Conservation (phyloP, 2,888 invertebrate genomes). For the Pristionchus mayeri region DNA sequence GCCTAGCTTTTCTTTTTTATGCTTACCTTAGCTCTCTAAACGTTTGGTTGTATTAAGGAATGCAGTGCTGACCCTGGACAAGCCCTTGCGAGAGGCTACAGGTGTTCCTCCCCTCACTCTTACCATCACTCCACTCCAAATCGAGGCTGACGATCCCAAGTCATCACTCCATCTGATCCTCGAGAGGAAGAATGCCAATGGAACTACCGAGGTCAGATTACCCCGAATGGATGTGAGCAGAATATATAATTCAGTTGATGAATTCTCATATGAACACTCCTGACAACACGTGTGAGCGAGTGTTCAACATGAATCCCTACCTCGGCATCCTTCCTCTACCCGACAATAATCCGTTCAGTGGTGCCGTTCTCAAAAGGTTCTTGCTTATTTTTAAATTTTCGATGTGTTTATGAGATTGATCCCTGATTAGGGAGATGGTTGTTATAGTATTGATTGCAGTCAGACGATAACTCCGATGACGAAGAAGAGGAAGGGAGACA, state of each 20-base stretch:
- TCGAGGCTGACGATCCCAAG: neutral
- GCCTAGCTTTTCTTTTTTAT: too few relatives aligned
- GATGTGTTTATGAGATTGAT: too few relatives aligned
- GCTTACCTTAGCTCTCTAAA: too few relatives aligned
- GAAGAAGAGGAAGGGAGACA: constrained; percentile 20
- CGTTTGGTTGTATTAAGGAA: too few relatives aligned
- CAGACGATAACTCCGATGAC: neutral
- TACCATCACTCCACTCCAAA: constrained; percentile 1
- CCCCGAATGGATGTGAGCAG: neutral
- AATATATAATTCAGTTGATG: neutral
- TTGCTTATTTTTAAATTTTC: neutral
- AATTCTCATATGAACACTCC: constrained; percentile 9
- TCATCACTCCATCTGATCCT: constrained; percentile 20
- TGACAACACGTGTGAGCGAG: neutral
- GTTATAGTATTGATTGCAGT: neutral
- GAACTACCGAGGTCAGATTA: neutral
- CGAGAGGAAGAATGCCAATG: constrained; percentile 1
- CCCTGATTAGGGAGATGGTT: neutral
- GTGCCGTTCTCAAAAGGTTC: neutral
- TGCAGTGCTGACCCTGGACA: constrained; percentile 11
- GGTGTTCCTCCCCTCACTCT: constrained; percentile 17
- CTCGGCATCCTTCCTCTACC: constrained; percentile 5
- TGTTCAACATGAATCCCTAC: constrained; percentile 9
- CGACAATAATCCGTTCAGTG: neutral
- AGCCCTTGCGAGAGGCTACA: neutral